Evolutionary conservation across 2,113 vertebrate species (phyloP), one percentile per base, ranked within the genome.

Genomic region (Catagonus wagneri): DNA sequence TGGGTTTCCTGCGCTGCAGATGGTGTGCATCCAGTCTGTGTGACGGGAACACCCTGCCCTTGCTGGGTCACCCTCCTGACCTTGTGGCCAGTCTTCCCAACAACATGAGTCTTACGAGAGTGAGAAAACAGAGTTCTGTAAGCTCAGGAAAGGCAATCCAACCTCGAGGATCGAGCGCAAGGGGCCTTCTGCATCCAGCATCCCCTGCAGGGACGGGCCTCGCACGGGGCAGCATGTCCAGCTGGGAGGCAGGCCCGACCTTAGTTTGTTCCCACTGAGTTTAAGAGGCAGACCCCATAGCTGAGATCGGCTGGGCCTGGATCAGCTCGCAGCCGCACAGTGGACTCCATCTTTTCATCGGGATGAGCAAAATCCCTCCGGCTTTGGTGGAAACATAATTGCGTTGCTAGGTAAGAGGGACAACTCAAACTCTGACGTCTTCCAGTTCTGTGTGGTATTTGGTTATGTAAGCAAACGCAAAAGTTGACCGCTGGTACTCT

Each of bases 371-470:
- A 93, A 88, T 87, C 86, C 83, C 52, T 22, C 87, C 58, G 58
- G 16, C 34, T 85, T 81, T 7, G 69, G 34, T 93, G 93, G 90
- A 94, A 72, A 85, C 60, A 90, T 66, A 52, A 2, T 0, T 0
- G 78, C 93, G 97, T 1, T 52, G 92, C 92, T 91, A 81, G 90
- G 94, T 63, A 74, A 36, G 91, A 94, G 32, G 50, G 91, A 93
- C 75, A 84, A 92, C 60, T 90, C 2, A 17, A 79, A 78, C 3
- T 2, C 76, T 69, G 17, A 80, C 4, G 1, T 95, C 60, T 75
- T 44, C 56, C 80, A 97, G 0, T n/a, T 94, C 97, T 79, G 92
- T 89, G 89, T 9, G 93, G 97, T 75, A 74, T 86, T 71, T 44
- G 14, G 83, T 97, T 95, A 97, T 78, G 85, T 83, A 81, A 96